Conservation (phyloP, 2,113 vertebrate species). For the Caranx ignobilis region DNA sequence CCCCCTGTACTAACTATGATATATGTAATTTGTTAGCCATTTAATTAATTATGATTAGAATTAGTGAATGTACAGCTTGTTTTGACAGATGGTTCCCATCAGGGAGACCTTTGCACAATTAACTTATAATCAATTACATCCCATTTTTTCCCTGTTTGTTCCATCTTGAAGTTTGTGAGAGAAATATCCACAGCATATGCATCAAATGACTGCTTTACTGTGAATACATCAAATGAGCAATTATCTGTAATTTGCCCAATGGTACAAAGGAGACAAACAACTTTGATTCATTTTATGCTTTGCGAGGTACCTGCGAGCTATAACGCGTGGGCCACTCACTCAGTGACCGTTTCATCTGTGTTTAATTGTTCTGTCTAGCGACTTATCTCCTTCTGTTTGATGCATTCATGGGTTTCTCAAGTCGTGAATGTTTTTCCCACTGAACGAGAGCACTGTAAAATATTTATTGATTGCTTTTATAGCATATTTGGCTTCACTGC, state of each 20-base stretch:
- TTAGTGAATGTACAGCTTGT: constrained; percentile 87
- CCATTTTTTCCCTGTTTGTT: constrained; percentile 69
- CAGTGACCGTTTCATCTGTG: constrained; percentile 20
- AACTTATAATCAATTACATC: constrained; percentile 86
- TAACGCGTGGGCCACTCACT: constrained; percentile 1
- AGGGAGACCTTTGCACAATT: constrained; percentile 89
- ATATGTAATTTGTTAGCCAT: constrained; percentile 94
- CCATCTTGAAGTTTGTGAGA: constrained; percentile 72
- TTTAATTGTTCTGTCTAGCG: constrained; percentile 34
- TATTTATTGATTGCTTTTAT: constrained; percentile 36
- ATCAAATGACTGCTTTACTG: constrained; percentile 57
- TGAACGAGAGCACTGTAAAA: constrained; percentile 36
- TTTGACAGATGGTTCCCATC: constrained; percentile 96
- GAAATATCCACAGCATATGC: constrained; percentile 70
- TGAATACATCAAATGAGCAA: constrained; percentile 73
- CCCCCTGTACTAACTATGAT: constrained; percentile 88
- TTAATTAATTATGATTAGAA: constrained; percentile 97
- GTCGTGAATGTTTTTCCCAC: constrained; percentile 22
- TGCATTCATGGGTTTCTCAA: constrained; percentile 13
- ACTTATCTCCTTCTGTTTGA: constrained; percentile 13
- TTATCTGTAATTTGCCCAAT: constrained; percentile 77
- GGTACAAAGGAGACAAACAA: constrained; percentile 71
- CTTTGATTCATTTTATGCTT: constrained; percentile 64
- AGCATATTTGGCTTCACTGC: constrained; percentile 23
- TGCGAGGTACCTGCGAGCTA: constrained; percentile 48